Evolutionary conservation across 2,888 invertebrate species (phyloP), one percentile per base, ranked within the genome.

Genomic region (Cataglyphis cursor): DNA sequence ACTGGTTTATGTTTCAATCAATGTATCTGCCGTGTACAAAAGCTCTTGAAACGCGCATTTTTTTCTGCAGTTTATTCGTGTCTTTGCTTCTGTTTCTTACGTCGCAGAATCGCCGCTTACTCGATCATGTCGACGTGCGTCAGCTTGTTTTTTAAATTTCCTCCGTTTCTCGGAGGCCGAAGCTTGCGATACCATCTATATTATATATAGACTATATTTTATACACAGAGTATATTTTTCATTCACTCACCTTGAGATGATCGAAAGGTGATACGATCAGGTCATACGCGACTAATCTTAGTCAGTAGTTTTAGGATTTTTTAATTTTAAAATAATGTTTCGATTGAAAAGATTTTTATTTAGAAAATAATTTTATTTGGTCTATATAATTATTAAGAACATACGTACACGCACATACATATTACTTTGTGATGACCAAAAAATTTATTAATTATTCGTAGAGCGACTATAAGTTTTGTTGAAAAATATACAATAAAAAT

Each of bases 1-100:
- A 93, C 91, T 94, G 93, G 94, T 93, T 95, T 92, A 92, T 90
- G 86, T 95, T 95, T 93, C 95, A 94, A 94, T 95, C 95, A 94
- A 95, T 95, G 94, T 90, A 87, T 85, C 82, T 87, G 83, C 85
- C 70, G 61, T 82, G 80, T 92, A 93, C 90, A 92, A 92, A 93
- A 92, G 87, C 89, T 81, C 81, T 70, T 82, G 85, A 74, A 70
- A 18, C 80, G 74, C 57, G 74, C 82, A 65, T 73, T 73, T 84
- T 84, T 75, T 84, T 57, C 80, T 72, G 78, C 92, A 93, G 93
- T 93, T 82, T 76, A 72, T 48, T 72, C 89, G 81, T 61, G 84
- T 74, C 85, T 62, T 86, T 81, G 64, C 48, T 24, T 62, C 54
- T 15, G 21, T 24, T 35, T 65, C 21, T 38, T 18, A 15, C 38